A percentile compares a stretch with the other conserved stretches of the same genome.
Evolutionary conservation across 1,140 invertebrate species (phyloP).

Genomic region (fruit fly (Drosophila melanogaster)): Release_6_plus_ISO1_MT NT_033777.3:29979001-29979500

Average conservation of each 20-base stretch:
- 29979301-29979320: conserved; percentile 34
- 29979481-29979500: neutral
- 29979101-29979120: neutral
- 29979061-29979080: conserved; percentile 48
- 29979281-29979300: conserved; percentile 25
- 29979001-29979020: conserved; percentile 76
- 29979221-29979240: conserved; percentile 49
- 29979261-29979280: conserved; percentile 50
- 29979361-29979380: conserved; percentile 18
- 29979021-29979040: conserved; percentile 51
- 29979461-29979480: conserved; percentile 23
- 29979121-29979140: neutral
- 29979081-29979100: conserved; percentile 25
- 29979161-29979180: conserved; percentile 30
- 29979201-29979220: conserved; percentile 6
- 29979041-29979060: conserved; percentile 81
- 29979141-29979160: conserved; percentile 2
- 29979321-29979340: conserved; percentile 47
- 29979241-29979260: conserved; percentile 55
- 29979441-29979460: conserved; percentile 6
- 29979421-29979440: conserved; percentile 10
- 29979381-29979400: conserved; percentile 1
- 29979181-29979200: conserved; percentile 9
- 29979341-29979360: conserved; percentile 16
- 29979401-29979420: conserved; percentile 29